phyloP scores from a whole-genome alignment of 2,888 invertebrate genomes.

The Tuberolachnus salignus region DNA sequence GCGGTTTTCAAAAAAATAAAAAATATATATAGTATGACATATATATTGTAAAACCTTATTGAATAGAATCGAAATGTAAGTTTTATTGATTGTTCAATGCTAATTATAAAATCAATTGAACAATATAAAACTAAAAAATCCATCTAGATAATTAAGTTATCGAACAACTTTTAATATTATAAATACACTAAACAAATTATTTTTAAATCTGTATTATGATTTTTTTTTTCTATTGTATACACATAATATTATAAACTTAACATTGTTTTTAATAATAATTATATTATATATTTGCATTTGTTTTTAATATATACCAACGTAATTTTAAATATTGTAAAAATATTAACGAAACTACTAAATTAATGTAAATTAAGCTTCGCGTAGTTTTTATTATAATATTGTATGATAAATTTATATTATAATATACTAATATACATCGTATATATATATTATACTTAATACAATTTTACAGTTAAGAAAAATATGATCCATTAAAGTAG shows the following conservation, averaged over 20 bases:
- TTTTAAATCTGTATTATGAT: background rate
- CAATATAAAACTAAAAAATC: background rate
- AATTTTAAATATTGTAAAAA: background rate
- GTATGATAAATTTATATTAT: slow-evolving; percentile 27
- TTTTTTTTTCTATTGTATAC: slow-evolving; percentile 15
- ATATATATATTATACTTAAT: slow-evolving; percentile 19
- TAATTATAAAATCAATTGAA: background rate
- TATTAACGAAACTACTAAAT: background rate
- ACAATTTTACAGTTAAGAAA: background rate
- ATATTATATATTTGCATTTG: slow-evolving; percentile 17
- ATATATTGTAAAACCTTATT: background rate
- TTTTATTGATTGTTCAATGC: background rate
- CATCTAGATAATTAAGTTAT: background rate
- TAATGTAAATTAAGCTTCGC: slow-evolving; percentile 8
- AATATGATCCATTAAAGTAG: slow-evolving; percentile 15
- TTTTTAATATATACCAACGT: background rate
- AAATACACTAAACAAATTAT: background rate
- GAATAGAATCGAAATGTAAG: background rate
- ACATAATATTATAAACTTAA: slow-evolving; percentile 1
- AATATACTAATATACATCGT: slow-evolving; percentile 7
- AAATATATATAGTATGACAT: background rate
- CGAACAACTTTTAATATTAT: background rate
- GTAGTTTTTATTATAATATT: slow-evolving; percentile 13
- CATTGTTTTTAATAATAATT: slow-evolving; percentile 12
- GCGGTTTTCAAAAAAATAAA: too few relatives aligned